Evolutionary conservation across 2,113 vertebrate species (phyloP), one percentile per base, ranked within the genome.

Genomic region (Catharus bicknelli): DNA sequence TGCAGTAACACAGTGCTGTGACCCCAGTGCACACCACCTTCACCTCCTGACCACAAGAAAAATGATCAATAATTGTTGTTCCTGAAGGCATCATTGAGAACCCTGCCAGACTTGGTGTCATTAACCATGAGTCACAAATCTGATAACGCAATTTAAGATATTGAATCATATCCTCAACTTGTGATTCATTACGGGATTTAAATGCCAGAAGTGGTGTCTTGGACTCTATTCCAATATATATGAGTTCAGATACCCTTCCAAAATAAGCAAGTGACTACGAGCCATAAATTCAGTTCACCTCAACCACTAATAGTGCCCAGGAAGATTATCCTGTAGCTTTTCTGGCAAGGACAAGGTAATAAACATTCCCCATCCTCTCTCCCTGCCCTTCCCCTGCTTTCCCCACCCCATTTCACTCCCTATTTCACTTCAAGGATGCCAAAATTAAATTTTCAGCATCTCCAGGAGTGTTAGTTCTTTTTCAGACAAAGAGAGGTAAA

Each of bases 191-290:
- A 81, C 0, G 2, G 48, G 53, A 86, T 90, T 86, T 94, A 86
- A 88, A 83, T 88, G 64, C 73, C 80, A 72, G 61, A 68, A 68
- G 57, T 81, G 43, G 66, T 16, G 29, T 84, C 73, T 86, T 86
- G 64, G 77, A 90, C 57, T 78, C 43, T 48, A 23, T 88, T 86
- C 42, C 83, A 82, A 48, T 57, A 90, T 54, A 63, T 57, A 57
- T 61, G 61, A 72, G 74, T 78, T 86, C 61, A 93, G 40, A 90
- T 53, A 92, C 64, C 20, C 64, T 94, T 96, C 84, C 92, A 95
- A 94, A 95, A 90, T 59, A 89, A 95, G 22, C 61, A 83, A 84
- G 78, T 75, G 94, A 76, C 80, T 95, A 76, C 69, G 13, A 90
- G 21, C 55, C 63, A 92, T 88, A 92, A 91, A 92, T 95, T 88